A percentile compares a stretch with the other conserved stretches of the same genome.
phyloP scores from a whole-genome alignment of 35 echinoderm and acorn worm genomes.

The Stichopus chloronotus region DNA sequence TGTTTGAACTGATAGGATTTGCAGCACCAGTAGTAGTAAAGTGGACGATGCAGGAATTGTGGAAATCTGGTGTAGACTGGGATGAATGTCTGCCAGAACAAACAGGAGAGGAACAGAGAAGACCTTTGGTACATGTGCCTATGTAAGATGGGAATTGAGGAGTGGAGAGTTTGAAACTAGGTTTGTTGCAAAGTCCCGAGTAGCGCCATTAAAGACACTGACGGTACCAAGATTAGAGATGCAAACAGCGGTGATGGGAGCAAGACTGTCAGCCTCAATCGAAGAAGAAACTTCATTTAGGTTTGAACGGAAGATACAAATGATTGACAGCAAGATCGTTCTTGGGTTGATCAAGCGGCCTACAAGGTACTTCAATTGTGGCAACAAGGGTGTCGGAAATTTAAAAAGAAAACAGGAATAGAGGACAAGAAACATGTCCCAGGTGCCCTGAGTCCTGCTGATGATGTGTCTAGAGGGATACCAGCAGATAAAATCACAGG shows the following conservation, averaged over 20 bases:
- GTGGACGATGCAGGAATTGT: conserved; percentile 9
- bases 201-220: conserved; percentile 49
- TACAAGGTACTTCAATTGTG: conserved; percentile 17
- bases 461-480: conserved; percentile 58
- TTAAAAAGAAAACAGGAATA: not conserved
- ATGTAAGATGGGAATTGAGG: not conserved
- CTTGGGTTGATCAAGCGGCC: conserved; percentile 32
- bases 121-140: conserved; percentile 35
- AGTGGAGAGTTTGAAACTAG: not conserved
- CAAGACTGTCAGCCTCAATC: conserved; percentile 18
- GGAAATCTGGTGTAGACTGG: conserved; percentile 49
- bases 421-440: conserved; percentile 34
- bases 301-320: not conserved
- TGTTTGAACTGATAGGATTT: conserved; percentile 61
- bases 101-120: not conserved
- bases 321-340: conserved; percentile 59
- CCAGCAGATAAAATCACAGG: not conserved
- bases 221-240: conserved; percentile 49
- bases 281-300: conserved; percentile 17
- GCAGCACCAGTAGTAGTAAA: conserved; percentile 37
- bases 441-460: conserved; percentile 44
- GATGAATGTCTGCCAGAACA: conserved; percentile 14
- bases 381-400: conserved; percentile 40
- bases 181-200: conserved; percentile 46
- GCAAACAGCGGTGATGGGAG: conserved; percentile 39